Percentiles rank a stretch among this genome's conserved stretches.
Conservation (phyloP, 2,113 vertebrate genomes). For the Dinomys branickii region DNA sequence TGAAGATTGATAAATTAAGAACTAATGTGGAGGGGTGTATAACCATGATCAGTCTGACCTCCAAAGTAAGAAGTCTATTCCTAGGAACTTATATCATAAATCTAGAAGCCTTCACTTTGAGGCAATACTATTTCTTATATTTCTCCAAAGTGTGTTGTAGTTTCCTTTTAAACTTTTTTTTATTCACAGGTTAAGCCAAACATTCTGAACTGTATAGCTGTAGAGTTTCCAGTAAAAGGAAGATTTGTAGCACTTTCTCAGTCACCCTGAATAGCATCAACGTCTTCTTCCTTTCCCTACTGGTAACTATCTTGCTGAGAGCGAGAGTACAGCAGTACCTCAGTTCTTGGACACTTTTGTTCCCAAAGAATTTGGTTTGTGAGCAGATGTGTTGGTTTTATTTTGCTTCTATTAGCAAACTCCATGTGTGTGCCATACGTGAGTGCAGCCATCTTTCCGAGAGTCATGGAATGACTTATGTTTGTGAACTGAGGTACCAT, state of each 20-base stretch:
- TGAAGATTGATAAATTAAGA: constrained; percentile 9
- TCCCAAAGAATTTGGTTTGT: not conserved
- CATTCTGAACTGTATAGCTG: not conserved
- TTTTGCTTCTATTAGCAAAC: not conserved
- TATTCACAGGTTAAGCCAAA: not conserved
- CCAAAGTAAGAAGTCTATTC: constrained; percentile 46
- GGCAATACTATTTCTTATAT: not conserved
- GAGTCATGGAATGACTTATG: not conserved
- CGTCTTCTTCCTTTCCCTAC: not conserved
- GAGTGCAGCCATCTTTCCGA: not conserved
- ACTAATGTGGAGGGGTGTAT: not conserved
- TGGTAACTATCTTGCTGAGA: not conserved
- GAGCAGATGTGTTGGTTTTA: not conserved
- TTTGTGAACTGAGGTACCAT: not conserved
- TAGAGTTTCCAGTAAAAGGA: not conserved
- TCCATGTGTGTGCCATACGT: not conserved
- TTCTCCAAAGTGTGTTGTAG: not conserved
- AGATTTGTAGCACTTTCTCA: not conserved
- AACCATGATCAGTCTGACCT: not conserved
- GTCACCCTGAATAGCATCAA: not conserved
- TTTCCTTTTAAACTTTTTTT: not conserved
- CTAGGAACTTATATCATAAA: not conserved
- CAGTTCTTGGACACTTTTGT: not conserved
- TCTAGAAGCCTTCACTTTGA: not conserved
- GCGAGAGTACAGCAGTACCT: not conserved